phyloP scores from a whole-genome alignment of 2,888 invertebrate genomes.

The Polydrusus tereticollis region DNA sequence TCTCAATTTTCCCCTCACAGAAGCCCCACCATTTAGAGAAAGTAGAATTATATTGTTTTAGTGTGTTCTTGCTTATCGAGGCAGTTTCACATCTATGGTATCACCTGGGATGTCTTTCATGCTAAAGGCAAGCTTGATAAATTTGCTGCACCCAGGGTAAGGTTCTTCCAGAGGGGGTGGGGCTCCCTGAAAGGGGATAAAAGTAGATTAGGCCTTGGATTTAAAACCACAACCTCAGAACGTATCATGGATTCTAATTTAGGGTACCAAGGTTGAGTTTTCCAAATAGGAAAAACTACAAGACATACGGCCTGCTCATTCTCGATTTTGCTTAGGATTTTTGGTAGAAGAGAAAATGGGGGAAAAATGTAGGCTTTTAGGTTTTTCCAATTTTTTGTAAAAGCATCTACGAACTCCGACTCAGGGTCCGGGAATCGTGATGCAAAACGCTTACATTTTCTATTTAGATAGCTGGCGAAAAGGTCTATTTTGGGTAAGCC shows the following conservation, averaged over 20 bases:
- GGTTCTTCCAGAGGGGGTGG: slow-evolving; percentile 24
- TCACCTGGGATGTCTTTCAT: slow-evolving; percentile 31
- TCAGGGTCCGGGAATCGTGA: slow-evolving; percentile 8
- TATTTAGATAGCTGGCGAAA: slow-evolving; percentile 6
- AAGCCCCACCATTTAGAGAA: slow-evolving; percentile 43
- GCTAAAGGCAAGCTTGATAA: slow-evolving; percentile 41
- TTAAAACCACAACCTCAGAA: too few relatives aligned
- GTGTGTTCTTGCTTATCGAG: slow-evolving; percentile 39
- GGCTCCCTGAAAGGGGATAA: slow-evolving; percentile 40
- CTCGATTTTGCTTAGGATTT: slow-evolving; percentile 28
- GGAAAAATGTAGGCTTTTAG: slow-evolving; percentile 2
- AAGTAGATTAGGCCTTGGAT: too few relatives aligned
- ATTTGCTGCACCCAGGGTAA: slow-evolving; percentile 50
- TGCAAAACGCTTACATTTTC: slow-evolving; percentile 16
- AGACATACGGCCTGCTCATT: too few relatives aligned
- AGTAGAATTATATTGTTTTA: slow-evolving; percentile 43
- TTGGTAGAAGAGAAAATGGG: slow-evolving; percentile 20
- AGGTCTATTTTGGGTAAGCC: slow-evolving; percentile 8
- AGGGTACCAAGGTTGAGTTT: too few relatives aligned
- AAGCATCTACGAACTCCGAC: not conserved
- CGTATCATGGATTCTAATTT: too few relatives aligned
- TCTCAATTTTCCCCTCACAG: slow-evolving; percentile 42
- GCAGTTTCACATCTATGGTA: slow-evolving; percentile 20
- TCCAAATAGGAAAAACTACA: too few relatives aligned
- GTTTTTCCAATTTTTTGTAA: slow-evolving; percentile 4